These are phyloP conservation scores for Scolopax mira DNA, from an alignment of 2,113 vertebrate genomes.

Conservation along the genomic window DNA sequence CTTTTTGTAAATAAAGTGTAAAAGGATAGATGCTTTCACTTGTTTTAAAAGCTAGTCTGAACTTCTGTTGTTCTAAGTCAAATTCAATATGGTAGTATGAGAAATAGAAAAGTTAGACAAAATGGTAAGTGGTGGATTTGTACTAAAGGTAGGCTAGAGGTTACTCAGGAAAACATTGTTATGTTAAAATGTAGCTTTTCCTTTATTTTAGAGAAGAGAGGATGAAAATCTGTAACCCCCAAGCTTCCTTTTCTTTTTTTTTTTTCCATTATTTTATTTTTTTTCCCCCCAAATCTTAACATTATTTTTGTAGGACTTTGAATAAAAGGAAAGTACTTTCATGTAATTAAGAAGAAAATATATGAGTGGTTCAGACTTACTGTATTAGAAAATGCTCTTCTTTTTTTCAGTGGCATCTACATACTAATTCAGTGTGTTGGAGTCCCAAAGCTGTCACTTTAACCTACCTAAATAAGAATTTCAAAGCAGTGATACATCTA, in stretches of 20 bases:
- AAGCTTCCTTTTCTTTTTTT: neutral
- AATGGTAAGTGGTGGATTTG: neutral
- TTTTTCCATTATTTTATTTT: too few relatives aligned
- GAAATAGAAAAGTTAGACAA: neutral
- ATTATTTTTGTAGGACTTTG: neutral
- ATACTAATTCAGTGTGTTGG: neutral
- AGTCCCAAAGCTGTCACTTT: neutral
- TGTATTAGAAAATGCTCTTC: neutral
- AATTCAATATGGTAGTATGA: neutral
- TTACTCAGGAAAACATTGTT: neutral
- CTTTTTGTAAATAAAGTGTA: neutral
- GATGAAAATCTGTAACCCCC: too few relatives aligned
- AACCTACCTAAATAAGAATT: neutral
- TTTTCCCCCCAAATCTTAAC: neutral
- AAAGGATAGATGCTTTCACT: neutral
- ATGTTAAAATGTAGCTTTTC: neutral
- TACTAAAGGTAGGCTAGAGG: neutral
- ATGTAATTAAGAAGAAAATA: neutral
- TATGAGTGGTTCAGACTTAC: neutral
- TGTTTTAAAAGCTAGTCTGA: neutral
- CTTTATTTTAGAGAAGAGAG: neutral
- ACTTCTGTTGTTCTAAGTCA: neutral
- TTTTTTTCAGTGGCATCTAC: neutral
- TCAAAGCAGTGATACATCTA: neutral
- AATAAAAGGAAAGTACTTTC: neutral